A percentile compares a stretch with the other conserved stretches of the same genome.
phyloP scores from a whole-genome alignment of 2,797 vertebrate genomes.

The Arremon brunneinucha region DNA sequence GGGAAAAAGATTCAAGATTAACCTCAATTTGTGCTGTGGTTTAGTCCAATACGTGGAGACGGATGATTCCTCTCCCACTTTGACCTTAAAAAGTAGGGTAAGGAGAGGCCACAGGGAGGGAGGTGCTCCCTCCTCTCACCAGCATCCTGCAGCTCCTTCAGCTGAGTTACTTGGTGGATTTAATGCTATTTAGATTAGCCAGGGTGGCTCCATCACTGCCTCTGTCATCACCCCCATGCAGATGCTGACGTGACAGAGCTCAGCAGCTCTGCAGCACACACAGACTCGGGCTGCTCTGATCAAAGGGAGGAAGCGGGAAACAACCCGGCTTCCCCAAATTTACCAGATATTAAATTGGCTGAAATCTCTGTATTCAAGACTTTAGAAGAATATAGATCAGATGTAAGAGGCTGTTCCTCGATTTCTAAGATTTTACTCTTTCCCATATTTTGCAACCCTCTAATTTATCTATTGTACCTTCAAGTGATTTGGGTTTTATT shows the following conservation, averaged over 20 bases:
- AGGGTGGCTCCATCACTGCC: background rate
- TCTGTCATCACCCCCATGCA: background rate
- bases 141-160: background rate
- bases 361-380: background rate
- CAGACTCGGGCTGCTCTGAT: background rate
- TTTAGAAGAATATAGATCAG: background rate
- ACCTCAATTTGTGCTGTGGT: background rate
- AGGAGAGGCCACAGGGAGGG: background rate
- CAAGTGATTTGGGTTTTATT: background rate
- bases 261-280: background rate
- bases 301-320: background rate
- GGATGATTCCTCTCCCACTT: background rate
- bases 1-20: background rate
- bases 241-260: background rate
- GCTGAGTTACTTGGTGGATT: background rate
- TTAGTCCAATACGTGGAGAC: background rate
- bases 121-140: background rate
- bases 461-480: background rate
- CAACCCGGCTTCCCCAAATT: background rate
- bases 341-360: background rate
- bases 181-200: background rate
- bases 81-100: background rate
- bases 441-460: background rate
- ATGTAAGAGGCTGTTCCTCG: background rate
- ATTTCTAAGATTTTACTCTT: background rate